These are phyloP conservation scores for Laticauda colubrina DNA, from an alignment of 2,113 vertebrate species.

Conservation along the genomic window DNA sequence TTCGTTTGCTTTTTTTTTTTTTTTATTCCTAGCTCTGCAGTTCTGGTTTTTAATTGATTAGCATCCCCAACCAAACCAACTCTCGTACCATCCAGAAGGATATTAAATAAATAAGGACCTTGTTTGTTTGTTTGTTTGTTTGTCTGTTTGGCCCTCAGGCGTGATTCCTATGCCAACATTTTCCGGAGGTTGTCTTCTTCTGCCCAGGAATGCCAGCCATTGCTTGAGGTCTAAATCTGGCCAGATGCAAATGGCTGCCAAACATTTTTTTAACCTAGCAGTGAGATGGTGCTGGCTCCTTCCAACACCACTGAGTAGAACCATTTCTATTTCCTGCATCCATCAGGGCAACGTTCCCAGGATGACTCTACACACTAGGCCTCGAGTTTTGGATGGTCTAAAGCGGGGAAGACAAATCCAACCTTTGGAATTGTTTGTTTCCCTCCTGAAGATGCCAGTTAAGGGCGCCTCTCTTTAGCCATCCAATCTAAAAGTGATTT, in stretches of 20 bases:
- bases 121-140: background rate
- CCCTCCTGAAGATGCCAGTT: background rate
- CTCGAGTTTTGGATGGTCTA: background rate
- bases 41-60: background rate
- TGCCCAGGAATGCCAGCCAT: background rate
- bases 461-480: slow-evolving; percentile 36
- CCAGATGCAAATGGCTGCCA: background rate
- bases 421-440: background rate
- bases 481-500: slow-evolving; percentile 33
- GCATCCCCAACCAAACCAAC: background rate
- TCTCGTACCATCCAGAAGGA: background rate
- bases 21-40: background rate
- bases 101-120: background rate
- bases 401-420: background rate
- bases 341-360: background rate
- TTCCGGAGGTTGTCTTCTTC: background rate
- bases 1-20: background rate
- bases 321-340: too few relatives aligned
- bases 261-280: background rate
- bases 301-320: background rate
- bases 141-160: background rate
- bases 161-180: background rate
- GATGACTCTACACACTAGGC: background rate
- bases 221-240: background rate
- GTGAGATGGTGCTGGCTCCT: background rate